phyloP scores from a whole-genome alignment of 2,113 vertebrate genomes.

The Rallus limicola region DNA sequence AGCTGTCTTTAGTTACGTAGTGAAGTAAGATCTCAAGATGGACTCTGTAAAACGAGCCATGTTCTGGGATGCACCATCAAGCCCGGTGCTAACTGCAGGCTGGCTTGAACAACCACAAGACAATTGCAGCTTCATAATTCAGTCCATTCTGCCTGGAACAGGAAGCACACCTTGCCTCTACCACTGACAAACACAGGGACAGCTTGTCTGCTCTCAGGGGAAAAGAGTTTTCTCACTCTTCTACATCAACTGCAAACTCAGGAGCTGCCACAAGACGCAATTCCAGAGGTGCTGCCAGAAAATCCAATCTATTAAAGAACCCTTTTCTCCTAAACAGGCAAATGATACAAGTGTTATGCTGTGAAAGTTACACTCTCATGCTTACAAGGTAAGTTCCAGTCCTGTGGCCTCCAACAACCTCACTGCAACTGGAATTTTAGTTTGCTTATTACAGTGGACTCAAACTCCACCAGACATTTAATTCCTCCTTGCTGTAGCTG shows the following conservation, averaged over 20 bases:
- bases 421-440: background rate
- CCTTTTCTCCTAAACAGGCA: background rate
- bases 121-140: background rate
- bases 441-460: background rate
- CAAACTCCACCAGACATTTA: background rate
- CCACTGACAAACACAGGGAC: background rate
- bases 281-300: background rate
- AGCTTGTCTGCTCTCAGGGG: no score
- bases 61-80: background rate
- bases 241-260: background rate
- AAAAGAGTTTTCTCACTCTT: background rate
- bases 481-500: background rate
- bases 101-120: background rate
- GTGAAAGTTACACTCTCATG: background rate
- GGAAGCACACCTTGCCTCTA: background rate
- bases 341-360: background rate
- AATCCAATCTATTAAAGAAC: background rate
- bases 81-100: background rate
- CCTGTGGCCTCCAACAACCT: background rate
- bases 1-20: background rate
- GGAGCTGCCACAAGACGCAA: background rate
- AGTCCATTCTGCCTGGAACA: background rate
- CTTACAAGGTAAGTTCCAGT: background rate
- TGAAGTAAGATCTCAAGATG: background rate
- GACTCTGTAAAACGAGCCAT: background rate